phyloP scores from a whole-genome alignment of 2,888 invertebrate species.

The Drosophila mettleri region DNA sequence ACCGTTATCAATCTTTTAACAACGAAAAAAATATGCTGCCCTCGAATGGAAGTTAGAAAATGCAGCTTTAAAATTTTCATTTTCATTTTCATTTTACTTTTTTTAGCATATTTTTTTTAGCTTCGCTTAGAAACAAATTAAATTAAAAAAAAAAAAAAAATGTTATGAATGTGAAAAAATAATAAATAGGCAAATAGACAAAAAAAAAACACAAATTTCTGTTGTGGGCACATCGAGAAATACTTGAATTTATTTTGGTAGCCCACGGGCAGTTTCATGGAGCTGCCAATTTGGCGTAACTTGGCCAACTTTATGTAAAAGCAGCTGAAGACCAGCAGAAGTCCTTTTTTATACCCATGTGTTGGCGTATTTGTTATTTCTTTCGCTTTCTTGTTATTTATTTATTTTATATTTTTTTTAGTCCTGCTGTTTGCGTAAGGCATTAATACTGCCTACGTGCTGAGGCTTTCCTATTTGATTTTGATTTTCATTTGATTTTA shows the following conservation, averaged over 20 bases:
- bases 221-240: slow-evolving; percentile 48
- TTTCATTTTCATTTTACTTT: slow-evolving; percentile 5
- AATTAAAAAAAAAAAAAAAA: slow-evolving; percentile 29
- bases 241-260: slow-evolving; percentile 70
- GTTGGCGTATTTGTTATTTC: slow-evolving; percentile 43
- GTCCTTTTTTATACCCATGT: slow-evolving; percentile 23
- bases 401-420: slow-evolving; percentile 1
- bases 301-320: slow-evolving; percentile 43
- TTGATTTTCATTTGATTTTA: slow-evolving; percentile 47
- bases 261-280: slow-evolving; percentile 46
- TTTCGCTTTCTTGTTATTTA: slow-evolving; percentile 5
- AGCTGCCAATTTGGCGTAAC: slow-evolving; percentile 53
- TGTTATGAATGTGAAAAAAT: slow-evolving; percentile 34
- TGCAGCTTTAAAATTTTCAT: slow-evolving; percentile 8
- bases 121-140: slow-evolving; percentile 36
- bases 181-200: slow-evolving; percentile 48
- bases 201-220: slow-evolving; percentile 17
- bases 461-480: slow-evolving; percentile 26
- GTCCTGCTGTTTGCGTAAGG: slow-evolving; percentile 44
- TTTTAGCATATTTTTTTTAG: slow-evolving; percentile 41
- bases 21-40: neutral
- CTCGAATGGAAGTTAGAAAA: neutral
- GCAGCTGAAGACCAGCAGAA: neutral
- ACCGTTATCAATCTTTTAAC: neutral
- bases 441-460: slow-evolving; percentile 68